Percentiles rank a stretch among this genome's conserved stretches.
These are phyloP conservation scores for Endomychus coccineus DNA, from an alignment of 2,888 invertebrate species.

Conservation along the genomic window DNA sequence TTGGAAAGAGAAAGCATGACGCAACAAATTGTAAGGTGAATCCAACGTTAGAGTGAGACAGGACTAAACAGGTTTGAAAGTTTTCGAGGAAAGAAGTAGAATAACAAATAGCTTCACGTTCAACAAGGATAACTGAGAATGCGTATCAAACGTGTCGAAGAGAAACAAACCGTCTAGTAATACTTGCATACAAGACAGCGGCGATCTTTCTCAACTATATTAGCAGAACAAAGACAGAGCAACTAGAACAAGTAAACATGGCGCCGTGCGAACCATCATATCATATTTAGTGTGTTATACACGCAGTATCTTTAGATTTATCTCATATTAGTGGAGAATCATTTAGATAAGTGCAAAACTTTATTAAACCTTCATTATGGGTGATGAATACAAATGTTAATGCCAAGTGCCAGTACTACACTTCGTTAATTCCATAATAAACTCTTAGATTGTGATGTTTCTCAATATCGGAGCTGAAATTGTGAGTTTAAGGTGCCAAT, in stretches of 20 bases:
- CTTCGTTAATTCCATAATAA: too few species aligned
- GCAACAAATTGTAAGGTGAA: slow-evolving; percentile 38
- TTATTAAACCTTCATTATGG: slow-evolving; percentile 26
- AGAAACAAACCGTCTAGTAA: slow-evolving; percentile 9
- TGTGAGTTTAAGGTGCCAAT: too few species aligned
- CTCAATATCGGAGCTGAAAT: too few species aligned
- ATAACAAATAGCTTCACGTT: slow-evolving; percentile 32
- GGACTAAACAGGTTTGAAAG: slow-evolving; percentile 44
- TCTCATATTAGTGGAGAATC: slow-evolving; percentile 30
- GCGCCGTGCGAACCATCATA: slow-evolving; percentile 45
- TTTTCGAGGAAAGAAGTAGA: slow-evolving; percentile 40
- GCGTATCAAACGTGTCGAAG: slow-evolving; percentile 6
- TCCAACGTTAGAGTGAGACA: slow-evolving; percentile 42
- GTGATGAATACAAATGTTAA: slow-evolving; percentile 26
- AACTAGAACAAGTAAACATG: slow-evolving; percentile 42
- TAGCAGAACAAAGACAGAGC: slow-evolving; percentile 18
- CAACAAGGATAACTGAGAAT: slow-evolving; percentile 24
- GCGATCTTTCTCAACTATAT: slow-evolving; percentile 13
- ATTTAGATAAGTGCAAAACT: slow-evolving; percentile 32
- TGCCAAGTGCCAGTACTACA: slow-evolving; percentile 33
- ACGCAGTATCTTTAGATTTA: slow-evolving; percentile 39
- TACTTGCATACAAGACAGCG: slow-evolving; percentile 11
- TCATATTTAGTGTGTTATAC: slow-evolving; percentile 42
- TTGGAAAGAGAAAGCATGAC: slow-evolving; percentile 35
- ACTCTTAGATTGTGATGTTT: too few species aligned